phyloP scores from a whole-genome alignment of 92 coral and sea anemone species.

The Parazoanthus darwini region DNA sequence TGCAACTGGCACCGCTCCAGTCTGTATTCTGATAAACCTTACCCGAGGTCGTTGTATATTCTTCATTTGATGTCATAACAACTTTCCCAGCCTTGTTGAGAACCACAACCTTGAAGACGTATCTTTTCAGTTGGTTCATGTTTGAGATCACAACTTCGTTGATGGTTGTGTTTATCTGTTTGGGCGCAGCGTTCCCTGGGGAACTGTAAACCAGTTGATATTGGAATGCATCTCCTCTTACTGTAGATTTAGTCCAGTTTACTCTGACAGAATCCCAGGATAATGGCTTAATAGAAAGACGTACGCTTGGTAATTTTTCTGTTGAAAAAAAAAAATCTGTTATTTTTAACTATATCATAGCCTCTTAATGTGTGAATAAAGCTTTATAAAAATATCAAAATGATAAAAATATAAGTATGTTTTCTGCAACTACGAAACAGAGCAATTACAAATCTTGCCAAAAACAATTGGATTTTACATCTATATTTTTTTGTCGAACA shows the following conservation, averaged over 20 bases:
- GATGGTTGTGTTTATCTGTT: constrained; percentile 35
- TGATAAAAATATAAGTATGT: too few species aligned
- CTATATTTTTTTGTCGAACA: too few species aligned
- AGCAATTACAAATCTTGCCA: too few species aligned
- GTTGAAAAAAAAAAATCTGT: neutral
- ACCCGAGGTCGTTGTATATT: constrained; percentile 45
- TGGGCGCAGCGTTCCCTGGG: neutral
- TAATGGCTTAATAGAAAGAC: constrained; percentile 3
- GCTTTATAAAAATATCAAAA: too few species aligned
- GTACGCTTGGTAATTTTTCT: neutral
- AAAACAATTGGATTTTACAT: too few species aligned
- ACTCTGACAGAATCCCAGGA: constrained; percentile 25
- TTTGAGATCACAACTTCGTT: constrained; percentile 29
- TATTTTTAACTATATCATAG: too few species aligned
- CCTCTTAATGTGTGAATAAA: too few species aligned
- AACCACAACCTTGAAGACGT: constrained; percentile 51
- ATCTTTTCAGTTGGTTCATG: constrained; percentile 56
- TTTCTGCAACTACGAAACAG: too few species aligned
- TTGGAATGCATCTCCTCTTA: neutral
- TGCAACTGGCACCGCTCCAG: too few species aligned
- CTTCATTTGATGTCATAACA: constrained; percentile 38
- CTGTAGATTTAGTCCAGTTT: constrained; percentile 13
- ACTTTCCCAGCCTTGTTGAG: constrained; percentile 2
- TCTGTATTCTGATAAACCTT: neutral
- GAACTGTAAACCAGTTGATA: constrained; percentile 23